Conservation (phyloP, 2,888 invertebrate species). For the Andrena marginata region DNA sequence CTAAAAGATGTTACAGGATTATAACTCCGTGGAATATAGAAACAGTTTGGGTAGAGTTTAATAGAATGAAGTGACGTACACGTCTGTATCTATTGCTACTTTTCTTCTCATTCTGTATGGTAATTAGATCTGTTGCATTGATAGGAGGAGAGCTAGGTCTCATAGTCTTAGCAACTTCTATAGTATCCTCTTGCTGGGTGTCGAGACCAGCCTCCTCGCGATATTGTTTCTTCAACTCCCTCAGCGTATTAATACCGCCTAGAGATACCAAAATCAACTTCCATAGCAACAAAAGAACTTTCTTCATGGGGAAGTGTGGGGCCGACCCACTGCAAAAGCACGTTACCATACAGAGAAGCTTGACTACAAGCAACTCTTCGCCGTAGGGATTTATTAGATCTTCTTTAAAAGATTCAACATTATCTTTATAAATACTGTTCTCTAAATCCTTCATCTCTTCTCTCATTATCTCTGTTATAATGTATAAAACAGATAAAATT, state of each 20-base stretch:
- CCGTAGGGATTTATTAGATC: constrained; percentile 88
- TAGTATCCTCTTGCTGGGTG: constrained; percentile 95
- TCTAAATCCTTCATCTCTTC: constrained; percentile 86
- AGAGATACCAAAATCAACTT: constrained; percentile 96
- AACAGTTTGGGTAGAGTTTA: background rate
- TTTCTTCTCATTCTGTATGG: constrained; percentile 92
- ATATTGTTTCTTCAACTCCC: constrained; percentile 90
- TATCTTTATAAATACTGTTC: constrained; percentile 85
- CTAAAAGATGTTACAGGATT: constrained; percentile 37
- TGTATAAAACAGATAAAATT: constrained; percentile 96
- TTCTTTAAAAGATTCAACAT: constrained; percentile 88
- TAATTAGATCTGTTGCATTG: constrained; percentile 95
- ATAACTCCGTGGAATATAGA: constrained; percentile 12
- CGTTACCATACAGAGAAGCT: constrained; percentile 97
- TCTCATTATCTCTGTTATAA: constrained; percentile 97
- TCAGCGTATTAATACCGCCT: constrained; percentile 95
- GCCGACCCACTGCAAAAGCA: constrained; percentile 97
- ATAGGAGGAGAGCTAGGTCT: constrained; percentile 97
- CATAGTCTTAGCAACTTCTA: constrained; percentile 97
- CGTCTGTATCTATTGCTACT: constrained; percentile 90
- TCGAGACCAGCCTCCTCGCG: constrained; percentile 90
- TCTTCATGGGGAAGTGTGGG: constrained; percentile 99
- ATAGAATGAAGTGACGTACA: constrained; percentile 81
- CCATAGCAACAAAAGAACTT: constrained; percentile 97
- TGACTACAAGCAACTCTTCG: constrained; percentile 94